Evolutionary conservation across 2,113 vertebrate genomes (phyloP), one percentile per base, ranked within the genome.

Genomic region (Rhea pennata): DNA sequence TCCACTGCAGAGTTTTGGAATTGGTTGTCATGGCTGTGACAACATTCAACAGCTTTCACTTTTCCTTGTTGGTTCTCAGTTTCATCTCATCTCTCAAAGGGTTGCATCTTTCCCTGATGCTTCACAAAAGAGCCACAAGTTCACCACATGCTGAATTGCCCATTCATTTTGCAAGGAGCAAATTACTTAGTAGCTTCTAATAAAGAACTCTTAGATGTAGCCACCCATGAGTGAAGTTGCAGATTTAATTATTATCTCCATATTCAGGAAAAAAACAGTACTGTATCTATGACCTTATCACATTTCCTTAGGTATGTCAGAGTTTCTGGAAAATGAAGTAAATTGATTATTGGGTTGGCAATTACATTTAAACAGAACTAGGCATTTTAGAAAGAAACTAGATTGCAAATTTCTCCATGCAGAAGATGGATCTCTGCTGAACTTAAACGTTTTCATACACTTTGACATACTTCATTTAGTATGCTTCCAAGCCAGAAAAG

Each of bases 101-200:
- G 81, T 71, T 78, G 59, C 54, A 8, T 86, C 44, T 91, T 92
- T 91, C 48, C 36, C 64, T 77, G 50, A 13, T 66, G 77, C 66
- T 70, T 95, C 77, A 91, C 64, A 24, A 9, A 88, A 71, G 87
- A 96, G 54, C 80, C 88, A 77, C 64, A 80, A 70, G 48, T 79
- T 96, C 65, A 79, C 90, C 77, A 87, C 48, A 33, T 74, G 40
- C 26, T 58, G 82, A 44, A 79, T 42, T 85, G 44, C 59, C 36
- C 9, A 23, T 91, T 95, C 58, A 82, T 92, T 95, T 87, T 83
- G 56, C 21, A 72, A 89, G 73, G 86, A 84, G 23, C 75, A 90
- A 58, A 90, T 76, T 91, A 9, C 27, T 86, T 71, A 26, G 53
- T 48, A 59, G 36, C 50, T 86, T 79, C 44, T 73, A n/a, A 44